Evolutionary conservation across 2,888 invertebrate genomes (phyloP), one percentile per base, ranked within the genome.

Genomic region (Lampropteryx suffumata): DNA sequence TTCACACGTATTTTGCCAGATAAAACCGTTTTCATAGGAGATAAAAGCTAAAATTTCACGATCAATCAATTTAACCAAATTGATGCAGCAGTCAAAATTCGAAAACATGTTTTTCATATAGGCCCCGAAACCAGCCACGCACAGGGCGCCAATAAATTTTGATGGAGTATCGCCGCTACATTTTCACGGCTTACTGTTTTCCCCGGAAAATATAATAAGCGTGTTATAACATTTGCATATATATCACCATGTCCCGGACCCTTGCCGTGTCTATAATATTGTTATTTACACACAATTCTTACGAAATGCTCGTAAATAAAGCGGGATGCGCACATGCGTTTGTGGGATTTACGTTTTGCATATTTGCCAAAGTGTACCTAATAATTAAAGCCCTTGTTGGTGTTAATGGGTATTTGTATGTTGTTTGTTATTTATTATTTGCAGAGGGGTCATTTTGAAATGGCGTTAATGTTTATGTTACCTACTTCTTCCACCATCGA

Each of bases 141-240:
- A 56, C 72, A 71, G 56, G 54, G 61, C 51, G 69, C 74, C 76
- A 79, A 83, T 86, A 84, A 80, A 84, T 76, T 78, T 80, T 84
- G 83, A 86, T 82, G 73, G 75, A 82, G 79, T 76, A 79, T 77
- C 74, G 73, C 58, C 51, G 60, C 58, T 65, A 76, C 77, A 79
- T 80, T 79, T 79, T 71, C 75, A 64, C 69, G 70, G 77, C 78
- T 79, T 76, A 79, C 78, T 72, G 79, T 80, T 79, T 75, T 72
- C 73, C n/a, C 76, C 72, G 76, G 79, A 72, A 79, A 86, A 84
- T 86, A 87, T 88, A 88, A 90, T 89, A 89, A 87, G 83, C 86
- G 82, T 82, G 85, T 82, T 85, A 86, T 87, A 84, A 84, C 72
- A 89, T 90, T 90, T 85, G 79, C 90, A 90, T 90, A 85, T 88